phyloP scores from a whole-genome alignment of 1,140 invertebrate species.

The Neoseiulus cucumeris region DNA sequence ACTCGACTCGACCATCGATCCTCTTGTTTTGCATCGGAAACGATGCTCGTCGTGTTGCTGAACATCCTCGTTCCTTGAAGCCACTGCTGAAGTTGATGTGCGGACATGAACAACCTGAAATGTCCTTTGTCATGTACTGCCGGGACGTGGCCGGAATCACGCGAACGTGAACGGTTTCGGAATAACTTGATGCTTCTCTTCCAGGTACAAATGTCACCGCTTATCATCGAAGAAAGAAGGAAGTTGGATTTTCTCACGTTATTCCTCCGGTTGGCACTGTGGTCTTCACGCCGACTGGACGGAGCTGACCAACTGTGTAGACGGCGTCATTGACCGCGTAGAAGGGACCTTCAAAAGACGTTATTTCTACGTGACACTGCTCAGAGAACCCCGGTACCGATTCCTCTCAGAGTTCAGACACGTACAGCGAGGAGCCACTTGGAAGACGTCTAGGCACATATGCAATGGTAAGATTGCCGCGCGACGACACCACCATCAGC shows the following conservation, averaged over 20 bases:
- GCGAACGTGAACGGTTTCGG: no score
- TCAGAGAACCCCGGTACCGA: conserved; percentile 68
- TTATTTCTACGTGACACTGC: conserved; percentile 89
- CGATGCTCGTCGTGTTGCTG: no score
- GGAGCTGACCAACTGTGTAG: conserved; percentile 72
- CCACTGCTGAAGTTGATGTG: no score
- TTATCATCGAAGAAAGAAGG: conserved; percentile 26
- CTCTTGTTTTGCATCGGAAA: no score
- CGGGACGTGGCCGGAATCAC: no score
- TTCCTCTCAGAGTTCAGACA: conserved; percentile 86
- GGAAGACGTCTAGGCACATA: conserved; percentile 60
- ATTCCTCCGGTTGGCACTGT: conserved; percentile 96
- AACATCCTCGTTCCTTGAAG: no score
- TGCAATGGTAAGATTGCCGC: conserved; percentile 31
- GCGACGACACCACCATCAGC: no score
- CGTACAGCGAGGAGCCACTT: conserved; percentile 91
- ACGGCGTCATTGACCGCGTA: conserved; percentile 60
- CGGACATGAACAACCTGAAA: no score
- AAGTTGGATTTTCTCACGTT: conserved; percentile 92
- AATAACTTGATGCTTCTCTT: not conserved
- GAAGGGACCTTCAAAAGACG: conserved; percentile 41
- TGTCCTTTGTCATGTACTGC: no score
- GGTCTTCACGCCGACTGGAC: conserved; percentile 97
- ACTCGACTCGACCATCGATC: no score
- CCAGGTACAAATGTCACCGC: conserved; percentile 8